Percentiles rank a stretch among this genome's conserved stretches.
phyloP scores from a whole-genome alignment of 1,140 invertebrate species.

The Drosophila ironensis region DNA sequence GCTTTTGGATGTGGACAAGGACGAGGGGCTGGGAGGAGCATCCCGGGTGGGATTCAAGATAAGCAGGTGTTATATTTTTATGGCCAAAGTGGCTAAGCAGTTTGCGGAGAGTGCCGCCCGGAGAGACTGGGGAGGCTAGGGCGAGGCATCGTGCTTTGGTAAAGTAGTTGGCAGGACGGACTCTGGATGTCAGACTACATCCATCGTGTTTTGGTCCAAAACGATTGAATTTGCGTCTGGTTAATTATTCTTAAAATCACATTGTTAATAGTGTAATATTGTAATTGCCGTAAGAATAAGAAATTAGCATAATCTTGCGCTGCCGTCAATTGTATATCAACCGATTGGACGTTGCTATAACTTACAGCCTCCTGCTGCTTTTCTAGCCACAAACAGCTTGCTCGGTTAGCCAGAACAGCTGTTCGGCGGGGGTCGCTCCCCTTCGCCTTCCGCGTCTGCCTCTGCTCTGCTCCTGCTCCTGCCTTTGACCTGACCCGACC shows the following conservation, averaged over 20 bases:
- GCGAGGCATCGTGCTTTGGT: conserved; percentile 15
- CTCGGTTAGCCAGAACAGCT: conserved; percentile 47
- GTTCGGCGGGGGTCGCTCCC: conserved; percentile 43
- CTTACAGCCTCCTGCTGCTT: background rate
- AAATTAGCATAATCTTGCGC: no score
- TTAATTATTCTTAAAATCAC: no score
- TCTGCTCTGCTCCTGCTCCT: background rate
- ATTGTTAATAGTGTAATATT: no score
- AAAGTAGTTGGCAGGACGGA: conserved; percentile 2
- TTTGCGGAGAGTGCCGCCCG: conserved; percentile 10
- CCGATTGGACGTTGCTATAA: no score
- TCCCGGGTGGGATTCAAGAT: conserved; percentile 42
- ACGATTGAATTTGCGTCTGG: no score
- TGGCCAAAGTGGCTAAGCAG: conserved; percentile 69
- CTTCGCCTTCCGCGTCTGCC: background rate
- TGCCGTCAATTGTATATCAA: no score
- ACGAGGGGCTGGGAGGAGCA: background rate
- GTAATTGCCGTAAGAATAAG: no score
- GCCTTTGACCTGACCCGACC: background rate
- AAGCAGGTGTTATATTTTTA: conserved; percentile 78
- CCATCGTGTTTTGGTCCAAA: no score
- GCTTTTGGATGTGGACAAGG: background rate
- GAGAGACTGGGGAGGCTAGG: background rate
- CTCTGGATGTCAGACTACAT: conserved; percentile 1
- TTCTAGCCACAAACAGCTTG: conserved; percentile 3